Conservation (phyloP, 2,797 vertebrate genomes). For the Artibeus jamaicensis region DNA sequence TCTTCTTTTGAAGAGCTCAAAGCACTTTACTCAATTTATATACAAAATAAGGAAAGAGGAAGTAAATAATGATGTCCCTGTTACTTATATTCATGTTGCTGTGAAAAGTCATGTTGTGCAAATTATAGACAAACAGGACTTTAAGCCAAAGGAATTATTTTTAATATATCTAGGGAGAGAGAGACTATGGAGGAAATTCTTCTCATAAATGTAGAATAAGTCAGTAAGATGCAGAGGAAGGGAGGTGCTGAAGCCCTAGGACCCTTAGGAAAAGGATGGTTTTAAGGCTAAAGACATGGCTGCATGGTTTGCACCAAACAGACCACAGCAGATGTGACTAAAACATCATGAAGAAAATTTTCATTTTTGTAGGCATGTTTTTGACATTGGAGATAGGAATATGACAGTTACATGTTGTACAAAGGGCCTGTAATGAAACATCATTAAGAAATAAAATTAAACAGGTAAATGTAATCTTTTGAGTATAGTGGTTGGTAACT, state of each 20-base stretch:
- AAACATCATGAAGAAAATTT: conserved; percentile 34
- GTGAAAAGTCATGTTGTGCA: conserved; percentile 35
- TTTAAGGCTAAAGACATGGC: not conserved
- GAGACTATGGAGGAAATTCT: not conserved
- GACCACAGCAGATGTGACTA: not conserved
- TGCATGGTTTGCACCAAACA: not conserved
- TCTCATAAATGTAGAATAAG: conserved; percentile 5
- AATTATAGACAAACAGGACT: conserved; percentile 12
- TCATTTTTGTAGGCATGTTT: not conserved
- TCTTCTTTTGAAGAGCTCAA: conserved; percentile 34
- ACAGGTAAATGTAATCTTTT: not conserved
- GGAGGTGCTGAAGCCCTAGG: not conserved
- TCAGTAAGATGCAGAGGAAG: conserved; percentile 3
- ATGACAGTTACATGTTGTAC: not conserved
- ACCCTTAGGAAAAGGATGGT: not conserved
- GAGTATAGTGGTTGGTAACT: not conserved
- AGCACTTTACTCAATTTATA: conserved; percentile 8
- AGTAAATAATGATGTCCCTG: not conserved
- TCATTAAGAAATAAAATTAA: conserved; percentile 16
- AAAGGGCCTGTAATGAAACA: conserved; percentile 16
- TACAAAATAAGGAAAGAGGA: conserved; percentile 42
- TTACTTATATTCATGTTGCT: conserved; percentile 17
- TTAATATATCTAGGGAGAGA: conserved; percentile 17
- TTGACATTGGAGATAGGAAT: not conserved
- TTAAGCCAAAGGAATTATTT: conserved; percentile 34